phyloP scores from a whole-genome alignment of 2,888 invertebrate species.

The Hipparchia sbordonii region DNA sequence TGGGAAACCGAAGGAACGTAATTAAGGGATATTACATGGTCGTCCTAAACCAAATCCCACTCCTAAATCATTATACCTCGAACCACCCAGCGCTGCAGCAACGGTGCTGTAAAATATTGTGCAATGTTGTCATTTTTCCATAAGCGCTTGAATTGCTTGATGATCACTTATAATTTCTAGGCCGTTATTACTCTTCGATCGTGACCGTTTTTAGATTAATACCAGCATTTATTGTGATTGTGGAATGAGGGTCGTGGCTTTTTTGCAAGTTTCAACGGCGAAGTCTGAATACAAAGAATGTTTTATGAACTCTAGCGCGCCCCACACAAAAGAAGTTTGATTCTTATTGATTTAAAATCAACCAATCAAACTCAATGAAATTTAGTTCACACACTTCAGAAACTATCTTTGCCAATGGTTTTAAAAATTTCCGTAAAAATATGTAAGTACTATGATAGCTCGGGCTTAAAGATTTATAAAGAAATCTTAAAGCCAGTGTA shows the following conservation, averaged over 20 bases:
- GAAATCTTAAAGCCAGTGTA: too few species aligned
- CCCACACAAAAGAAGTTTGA: too few species aligned
- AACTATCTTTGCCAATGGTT: too few species aligned
- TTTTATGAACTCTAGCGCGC: too few species aligned
- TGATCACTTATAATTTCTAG: conserved; percentile 3
- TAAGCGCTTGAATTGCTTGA: conserved; percentile 20
- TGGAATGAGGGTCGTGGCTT: conserved; percentile 13
- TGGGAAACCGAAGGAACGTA: conserved; percentile 62
- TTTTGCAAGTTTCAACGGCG: not conserved
- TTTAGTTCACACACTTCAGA: too few species aligned
- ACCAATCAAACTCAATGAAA: too few species aligned
- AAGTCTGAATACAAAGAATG: not conserved
- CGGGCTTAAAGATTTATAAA: too few species aligned
- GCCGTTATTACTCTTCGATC: conserved; percentile 10
- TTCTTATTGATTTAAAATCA: too few species aligned
- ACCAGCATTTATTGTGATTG: conserved; percentile 16
- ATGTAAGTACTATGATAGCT: too few species aligned
- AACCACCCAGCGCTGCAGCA: conserved; percentile 18
- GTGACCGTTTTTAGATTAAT: conserved; percentile 25
- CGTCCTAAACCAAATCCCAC: conserved; percentile 50
- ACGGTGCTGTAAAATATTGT: conserved; percentile 4
- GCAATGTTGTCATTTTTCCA: conserved; percentile 9
- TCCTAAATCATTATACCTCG: conserved; percentile 58
- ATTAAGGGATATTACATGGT: conserved; percentile 70
- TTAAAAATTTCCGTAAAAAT: too few species aligned